These are phyloP conservation scores for Clarias laeviceps DNA, from an alignment of 2,797 vertebrate species.

Conservation along the genomic window DNA sequence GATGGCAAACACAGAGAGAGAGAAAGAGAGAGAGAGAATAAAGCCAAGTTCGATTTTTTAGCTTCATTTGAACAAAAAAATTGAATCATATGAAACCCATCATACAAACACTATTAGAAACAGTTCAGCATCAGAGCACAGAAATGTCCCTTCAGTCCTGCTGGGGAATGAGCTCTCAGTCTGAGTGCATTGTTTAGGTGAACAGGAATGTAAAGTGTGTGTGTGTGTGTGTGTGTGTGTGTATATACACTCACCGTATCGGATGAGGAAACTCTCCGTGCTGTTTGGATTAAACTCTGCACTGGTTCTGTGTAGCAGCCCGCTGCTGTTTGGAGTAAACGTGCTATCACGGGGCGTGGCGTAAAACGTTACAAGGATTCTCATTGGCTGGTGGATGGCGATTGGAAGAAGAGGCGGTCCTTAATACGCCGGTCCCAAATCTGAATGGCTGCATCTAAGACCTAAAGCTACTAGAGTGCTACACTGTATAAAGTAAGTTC, in stretches of 20 bases:
- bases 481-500: no score
- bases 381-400: constrained; percentile 51
- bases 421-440: neutral
- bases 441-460: neutral
- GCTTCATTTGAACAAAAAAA: neutral
- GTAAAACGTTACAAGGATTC: constrained; percentile 24
- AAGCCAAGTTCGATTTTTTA: neutral
- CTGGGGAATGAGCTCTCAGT: neutral
- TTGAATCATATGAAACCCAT: neutral
- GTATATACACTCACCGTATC: constrained; percentile 12
- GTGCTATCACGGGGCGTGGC: constrained; percentile 54
- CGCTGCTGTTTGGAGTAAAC: constrained; percentile 39
- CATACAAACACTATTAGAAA: neutral
- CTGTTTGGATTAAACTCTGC: neutral
- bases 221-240: neutral
- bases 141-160: neutral
- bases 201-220: constrained; percentile 5
- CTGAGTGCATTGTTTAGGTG: neutral
- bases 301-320: neutral
- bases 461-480: neutral
- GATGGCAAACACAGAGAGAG: neutral
- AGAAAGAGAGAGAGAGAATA: neutral
- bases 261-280: neutral
- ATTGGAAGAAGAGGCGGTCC: constrained; percentile 35
- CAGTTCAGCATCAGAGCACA: constrained; percentile 5